Conservation (phyloP, 2,888 invertebrate genomes). For the Dusona sp. region DNA sequence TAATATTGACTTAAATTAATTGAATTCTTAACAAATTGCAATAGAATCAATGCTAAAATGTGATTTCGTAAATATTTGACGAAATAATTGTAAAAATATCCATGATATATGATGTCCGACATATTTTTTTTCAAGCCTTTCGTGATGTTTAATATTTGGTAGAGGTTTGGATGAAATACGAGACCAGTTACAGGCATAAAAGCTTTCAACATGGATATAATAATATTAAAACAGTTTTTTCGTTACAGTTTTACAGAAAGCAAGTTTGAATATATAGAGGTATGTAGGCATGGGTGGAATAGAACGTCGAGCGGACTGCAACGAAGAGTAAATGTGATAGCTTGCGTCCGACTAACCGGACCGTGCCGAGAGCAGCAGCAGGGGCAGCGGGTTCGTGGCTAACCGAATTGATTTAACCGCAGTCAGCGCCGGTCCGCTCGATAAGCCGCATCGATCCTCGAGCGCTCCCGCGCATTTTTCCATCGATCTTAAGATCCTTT, state of each 20-base stretch:
- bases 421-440: constrained; percentile 78
- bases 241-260: background rate
- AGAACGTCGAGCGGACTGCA: constrained; percentile 38
- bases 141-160: background rate
- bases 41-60: background rate
- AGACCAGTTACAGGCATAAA: background rate
- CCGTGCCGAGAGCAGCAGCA: constrained; percentile 49
- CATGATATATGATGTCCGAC: background rate
- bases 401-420: constrained; percentile 75
- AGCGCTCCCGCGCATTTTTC: constrained; percentile 51
- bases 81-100: background rate
- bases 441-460: constrained; percentile 72
- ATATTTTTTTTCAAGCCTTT: background rate
- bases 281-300: constrained; percentile 17
- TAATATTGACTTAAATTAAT: background rate
- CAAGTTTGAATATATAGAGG: background rate
- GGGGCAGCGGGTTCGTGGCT: constrained; percentile 61
- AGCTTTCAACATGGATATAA: background rate
- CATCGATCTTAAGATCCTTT: constrained; percentile 58
- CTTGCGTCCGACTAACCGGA: constrained; percentile 46
- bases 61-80: background rate
- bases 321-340: constrained; percentile 54
- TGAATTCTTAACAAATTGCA: background rate
- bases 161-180: background rate
- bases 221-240: constrained; percentile 1